Evolutionary conservation across 2,797 vertebrate genomes (phyloP).

Genomic region (Molothrus aeneus): DNA sequence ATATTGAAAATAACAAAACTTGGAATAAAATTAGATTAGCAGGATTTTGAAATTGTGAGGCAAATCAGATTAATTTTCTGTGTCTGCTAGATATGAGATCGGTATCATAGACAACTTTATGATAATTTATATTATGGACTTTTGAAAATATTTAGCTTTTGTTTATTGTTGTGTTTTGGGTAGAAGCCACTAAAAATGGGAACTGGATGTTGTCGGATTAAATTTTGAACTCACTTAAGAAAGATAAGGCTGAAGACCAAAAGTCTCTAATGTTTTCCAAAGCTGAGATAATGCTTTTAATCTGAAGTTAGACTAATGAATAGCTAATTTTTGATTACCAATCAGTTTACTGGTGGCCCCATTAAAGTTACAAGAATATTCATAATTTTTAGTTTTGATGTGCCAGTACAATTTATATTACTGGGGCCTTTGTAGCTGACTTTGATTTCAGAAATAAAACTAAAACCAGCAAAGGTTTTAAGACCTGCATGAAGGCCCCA

Average conservation of each 20-base stretch:
- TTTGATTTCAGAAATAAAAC: neutral
- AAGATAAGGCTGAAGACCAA: neutral
- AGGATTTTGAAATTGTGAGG: neutral
- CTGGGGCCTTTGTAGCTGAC: neutral
- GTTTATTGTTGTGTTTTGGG: neutral
- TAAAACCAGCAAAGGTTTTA: neutral
- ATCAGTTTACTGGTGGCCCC: neutral
- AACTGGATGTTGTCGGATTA: neutral
- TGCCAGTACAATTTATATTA: neutral
- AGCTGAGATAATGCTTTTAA: neutral
- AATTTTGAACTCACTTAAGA: neutral
- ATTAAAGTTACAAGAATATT: neutral
- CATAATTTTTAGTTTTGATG: neutral
- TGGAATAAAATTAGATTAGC: neutral
- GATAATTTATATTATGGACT: neutral
- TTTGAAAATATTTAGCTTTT: neutral
- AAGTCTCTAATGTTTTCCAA: neutral
- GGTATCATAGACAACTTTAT: neutral
- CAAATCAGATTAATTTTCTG: conserved; percentile 18
- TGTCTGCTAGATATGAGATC: conserved; percentile 1
- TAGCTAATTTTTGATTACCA: neutral
- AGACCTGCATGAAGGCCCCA: neutral
- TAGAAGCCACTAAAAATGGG: neutral
- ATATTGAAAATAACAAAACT: neutral
- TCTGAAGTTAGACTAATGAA: neutral